Conservation (phyloP, 2,113 vertebrate species). For the Channa maculata region DNA sequence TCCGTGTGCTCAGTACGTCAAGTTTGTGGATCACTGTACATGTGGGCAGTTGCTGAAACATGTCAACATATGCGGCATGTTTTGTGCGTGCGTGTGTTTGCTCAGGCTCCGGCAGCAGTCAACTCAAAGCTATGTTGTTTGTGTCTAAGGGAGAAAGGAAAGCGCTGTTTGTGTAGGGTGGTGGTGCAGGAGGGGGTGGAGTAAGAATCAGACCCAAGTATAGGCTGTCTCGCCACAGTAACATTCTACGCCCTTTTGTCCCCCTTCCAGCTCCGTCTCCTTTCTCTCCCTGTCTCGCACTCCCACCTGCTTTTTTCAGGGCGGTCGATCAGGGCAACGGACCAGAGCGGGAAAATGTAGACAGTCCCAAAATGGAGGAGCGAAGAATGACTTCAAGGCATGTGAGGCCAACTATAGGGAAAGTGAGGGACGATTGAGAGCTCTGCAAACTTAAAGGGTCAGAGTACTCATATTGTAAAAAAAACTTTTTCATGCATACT, state of each 20-base stretch:
- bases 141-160: slow-evolving; percentile 74
- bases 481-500: too few species aligned
- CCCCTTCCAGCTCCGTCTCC: slow-evolving; percentile 13
- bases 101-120: slow-evolving; percentile 39
- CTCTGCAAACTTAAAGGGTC: not conserved
- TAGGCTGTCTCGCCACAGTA: slow-evolving; percentile 69
- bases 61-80: slow-evolving; percentile 38
- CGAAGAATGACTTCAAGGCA: slow-evolving; percentile 33
- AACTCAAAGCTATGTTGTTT: slow-evolving; percentile 74
- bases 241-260: slow-evolving; percentile 51
- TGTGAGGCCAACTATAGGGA: slow-evolving; percentile 33
- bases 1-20: slow-evolving; percentile 13
- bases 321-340: slow-evolving; percentile 19
- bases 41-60: slow-evolving; percentile 23
- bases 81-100: slow-evolving; percentile 36
- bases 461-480: not conserved
- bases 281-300: slow-evolving; percentile 13
- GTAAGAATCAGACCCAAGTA: slow-evolving; percentile 73
- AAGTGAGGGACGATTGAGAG: slow-evolving; percentile 12
- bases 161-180: slow-evolving; percentile 74
- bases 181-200: slow-evolving; percentile 57
- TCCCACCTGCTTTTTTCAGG: slow-evolving; percentile 65
- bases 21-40: slow-evolving; percentile 21
- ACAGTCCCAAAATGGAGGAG: slow-evolving; percentile 70
- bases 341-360: slow-evolving; percentile 60